These are phyloP conservation scores for Trachymyrmex septentrionalis DNA, from an alignment of 1,140 invertebrate genomes.

Conservation along the genomic window DNA sequence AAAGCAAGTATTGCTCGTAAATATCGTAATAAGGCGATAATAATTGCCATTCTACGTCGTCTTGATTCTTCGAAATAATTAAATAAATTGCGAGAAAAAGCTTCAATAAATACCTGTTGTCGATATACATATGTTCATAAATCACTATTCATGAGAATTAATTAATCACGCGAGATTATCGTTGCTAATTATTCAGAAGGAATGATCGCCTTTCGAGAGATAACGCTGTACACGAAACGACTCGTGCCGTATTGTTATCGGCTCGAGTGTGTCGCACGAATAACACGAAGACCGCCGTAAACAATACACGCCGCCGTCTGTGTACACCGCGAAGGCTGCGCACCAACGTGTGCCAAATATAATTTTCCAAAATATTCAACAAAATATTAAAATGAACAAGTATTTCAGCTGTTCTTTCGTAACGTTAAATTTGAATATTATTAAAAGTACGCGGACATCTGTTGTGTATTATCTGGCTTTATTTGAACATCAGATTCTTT, in stretches of 20 bases:
- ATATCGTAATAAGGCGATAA: neutral
- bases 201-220: neutral
- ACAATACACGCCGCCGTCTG: neutral
- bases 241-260: neutral
- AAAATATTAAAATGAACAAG: conserved; percentile 1
- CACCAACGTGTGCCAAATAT: neutral
- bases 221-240: neutral
- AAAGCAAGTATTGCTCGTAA: neutral
- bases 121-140: neutral
- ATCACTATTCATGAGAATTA: neutral
- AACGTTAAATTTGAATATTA: neutral
- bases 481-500: neutral
- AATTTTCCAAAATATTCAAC: neutral
- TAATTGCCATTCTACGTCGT: neutral
- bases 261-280: neutral
- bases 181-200: conserved; percentile 8
- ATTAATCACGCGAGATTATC: conserved; percentile 17
- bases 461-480: neutral
- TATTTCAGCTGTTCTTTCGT: neutral
- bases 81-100: conserved; percentile 7
- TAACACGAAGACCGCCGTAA: neutral
- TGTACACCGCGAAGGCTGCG: neutral
- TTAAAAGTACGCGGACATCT: neutral
- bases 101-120: neutral
- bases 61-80: conserved; percentile 18